Evolutionary conservation across 2,113 vertebrate genomes (phyloP).

Genomic region (Rhinichthys klamathensis): DNA sequence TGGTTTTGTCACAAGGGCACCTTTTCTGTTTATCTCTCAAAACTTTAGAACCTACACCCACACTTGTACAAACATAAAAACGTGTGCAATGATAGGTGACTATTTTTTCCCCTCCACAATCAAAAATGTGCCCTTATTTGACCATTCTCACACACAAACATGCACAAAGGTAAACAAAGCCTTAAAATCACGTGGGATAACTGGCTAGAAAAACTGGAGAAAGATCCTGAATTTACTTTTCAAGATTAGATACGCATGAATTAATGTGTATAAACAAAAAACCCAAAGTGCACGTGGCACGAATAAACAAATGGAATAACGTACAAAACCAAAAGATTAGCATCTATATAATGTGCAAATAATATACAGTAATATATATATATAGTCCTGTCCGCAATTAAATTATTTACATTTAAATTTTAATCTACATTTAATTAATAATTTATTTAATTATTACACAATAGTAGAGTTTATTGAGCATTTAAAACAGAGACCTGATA

Average conservation of each 20-base stretch:
- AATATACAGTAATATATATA: not conserved
- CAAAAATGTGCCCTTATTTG: not conserved
- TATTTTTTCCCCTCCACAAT: not conserved
- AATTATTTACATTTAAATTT: too few relatives aligned
- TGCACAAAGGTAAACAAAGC: slow-evolving; percentile 10
- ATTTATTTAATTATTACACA: not conserved
- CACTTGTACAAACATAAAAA: slow-evolving; percentile 31
- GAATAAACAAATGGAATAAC: not conserved
- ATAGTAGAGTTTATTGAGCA: not conserved
- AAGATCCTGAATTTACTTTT: not conserved
- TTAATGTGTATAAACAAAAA: not conserved
- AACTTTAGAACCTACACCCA: not conserved
- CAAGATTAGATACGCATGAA: not conserved
- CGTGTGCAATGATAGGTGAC: not conserved
- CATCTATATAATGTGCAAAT: not conserved
- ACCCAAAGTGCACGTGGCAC: not conserved
- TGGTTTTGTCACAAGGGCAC: slow-evolving; percentile 34
- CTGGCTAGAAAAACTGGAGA: not conserved
- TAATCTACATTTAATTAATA: not conserved
- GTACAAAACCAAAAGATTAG: not conserved
- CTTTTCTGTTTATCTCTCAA: not conserved
- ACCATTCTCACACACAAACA: slow-evolving; percentile 20
- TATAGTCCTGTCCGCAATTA: not conserved
- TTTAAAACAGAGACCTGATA: not conserved
- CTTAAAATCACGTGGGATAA: slow-evolving; percentile 21